Evolutionary conservation across 2,113 vertebrate species (phyloP).

Genomic region (Antechinus stuartii): DNA sequence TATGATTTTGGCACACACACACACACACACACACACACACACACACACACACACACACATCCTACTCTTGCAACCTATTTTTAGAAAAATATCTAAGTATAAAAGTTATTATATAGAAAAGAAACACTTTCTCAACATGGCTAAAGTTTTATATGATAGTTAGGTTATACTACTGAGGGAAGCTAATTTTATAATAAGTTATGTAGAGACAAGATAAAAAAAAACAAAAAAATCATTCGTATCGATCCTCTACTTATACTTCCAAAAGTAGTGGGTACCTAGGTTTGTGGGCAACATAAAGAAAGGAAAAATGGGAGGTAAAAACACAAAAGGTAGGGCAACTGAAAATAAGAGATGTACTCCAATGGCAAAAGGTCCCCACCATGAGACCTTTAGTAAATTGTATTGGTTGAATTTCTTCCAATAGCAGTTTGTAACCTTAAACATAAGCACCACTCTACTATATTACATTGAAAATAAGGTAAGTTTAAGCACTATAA

Average conservation of each 20-base stretch:
- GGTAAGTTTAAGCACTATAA: background rate
- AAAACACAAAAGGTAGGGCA: background rate
- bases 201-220: background rate
- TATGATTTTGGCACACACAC: too few species aligned
- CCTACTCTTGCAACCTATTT: background rate
- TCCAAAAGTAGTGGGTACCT: background rate
- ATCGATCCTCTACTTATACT: background rate
- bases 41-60: too few species aligned
- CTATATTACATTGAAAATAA: background rate
- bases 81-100: background rate
- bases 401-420: background rate
- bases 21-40: too few species aligned
- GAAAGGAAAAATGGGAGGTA: background rate
- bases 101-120: background rate
- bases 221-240: background rate
- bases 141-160: background rate
- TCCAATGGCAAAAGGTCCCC: background rate
- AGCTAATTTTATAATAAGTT: background rate
- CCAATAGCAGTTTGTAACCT: background rate
- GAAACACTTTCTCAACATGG: background rate
- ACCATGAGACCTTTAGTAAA: background rate
- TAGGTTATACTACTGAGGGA: background rate
- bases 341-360: background rate
- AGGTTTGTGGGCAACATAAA: background rate
- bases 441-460: background rate